Evolutionary conservation across 2,113 vertebrate genomes (phyloP).

Genomic region (Poecile atricapillus): DNA sequence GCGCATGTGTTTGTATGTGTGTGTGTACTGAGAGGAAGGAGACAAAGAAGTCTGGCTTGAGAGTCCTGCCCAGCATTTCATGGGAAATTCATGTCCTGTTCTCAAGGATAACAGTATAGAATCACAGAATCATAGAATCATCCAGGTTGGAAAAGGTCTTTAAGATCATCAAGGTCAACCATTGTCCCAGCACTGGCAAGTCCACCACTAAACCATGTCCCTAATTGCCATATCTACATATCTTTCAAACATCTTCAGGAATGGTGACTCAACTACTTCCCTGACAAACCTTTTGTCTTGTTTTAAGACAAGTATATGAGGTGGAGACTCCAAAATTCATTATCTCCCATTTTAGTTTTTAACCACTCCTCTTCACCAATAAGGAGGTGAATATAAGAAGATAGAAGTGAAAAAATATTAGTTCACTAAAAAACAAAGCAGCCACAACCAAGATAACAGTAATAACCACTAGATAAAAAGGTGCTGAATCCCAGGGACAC

Average conservation of each 20-base stretch:
- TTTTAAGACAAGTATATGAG: neutral
- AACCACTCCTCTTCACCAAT: neutral
- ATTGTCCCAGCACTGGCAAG: neutral
- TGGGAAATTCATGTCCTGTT: neutral
- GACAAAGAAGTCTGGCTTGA: neutral
- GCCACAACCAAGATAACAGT: neutral
- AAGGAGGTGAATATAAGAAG: neutral
- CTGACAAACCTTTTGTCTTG: neutral
- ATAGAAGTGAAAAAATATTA: neutral
- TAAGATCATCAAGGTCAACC: neutral
- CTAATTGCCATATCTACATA: too few species aligned
- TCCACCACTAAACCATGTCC: neutral
- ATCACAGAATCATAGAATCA: neutral
- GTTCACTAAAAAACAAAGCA: neutral
- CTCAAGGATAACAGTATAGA: neutral
- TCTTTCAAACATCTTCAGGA: neutral
- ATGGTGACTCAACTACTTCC: neutral
- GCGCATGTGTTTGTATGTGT: rapidly evolving
- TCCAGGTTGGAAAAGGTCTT: neutral
- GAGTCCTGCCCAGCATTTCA: neutral
- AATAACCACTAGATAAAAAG: neutral
- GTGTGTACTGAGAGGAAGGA: neutral
- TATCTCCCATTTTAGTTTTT: neutral
- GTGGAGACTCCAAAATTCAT: neutral
- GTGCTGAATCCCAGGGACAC: neutral